Base-by-base conservation (phyloP, 2,888 invertebrate species). In the Flexamia atlantica region DNA sequence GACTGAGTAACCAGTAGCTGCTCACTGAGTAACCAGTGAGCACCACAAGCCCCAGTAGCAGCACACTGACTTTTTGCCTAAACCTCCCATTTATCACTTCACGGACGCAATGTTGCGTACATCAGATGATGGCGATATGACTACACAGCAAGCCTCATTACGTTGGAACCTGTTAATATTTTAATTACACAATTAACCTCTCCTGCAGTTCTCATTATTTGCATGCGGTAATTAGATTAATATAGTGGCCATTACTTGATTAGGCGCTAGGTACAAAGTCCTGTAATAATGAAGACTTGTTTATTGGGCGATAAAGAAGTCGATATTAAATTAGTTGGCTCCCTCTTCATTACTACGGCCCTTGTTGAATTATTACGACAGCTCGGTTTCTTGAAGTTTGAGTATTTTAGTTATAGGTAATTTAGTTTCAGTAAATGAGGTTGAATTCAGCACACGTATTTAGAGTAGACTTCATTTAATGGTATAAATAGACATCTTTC, bases 141-240 rank as follows among this genome's bases (percentile, higher is more conserved):
- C 64, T 0, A 25, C 30, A 30, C 64, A 2, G 4, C 64, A 28
- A 10, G 23, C 5, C 64, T 64, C 64, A 64, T 64, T 64, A 72
- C 72, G 72, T 4, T 42, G 50, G 50, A 42, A 79, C 53, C 36
- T 79, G 79, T 57, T 79, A 79, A 79, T 79, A 50, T 50, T 57
- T 79, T 50, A 79, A 79, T 79, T 79, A 23, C 79, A 79, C 57
- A 79, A 79, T 79, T 79, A 79, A 53, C 30, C 79, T 12, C 14
- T 20, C 76, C n/a, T 12, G 12, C 10, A 17, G 74, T 76, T 53
- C 79, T 79, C 79, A 79, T 30, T 46, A 76, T 76, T 76, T 76
- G 50, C 76, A 76, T 76, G 50, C 42, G 36, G 30, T 57, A 79
- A 79, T 79, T 79, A 79, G 79, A 79, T 79, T 79, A 79, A 79